Base-by-base conservation (phyloP, 2,113 vertebrate genomes). In the Tragelaphus scriptus region DNA sequence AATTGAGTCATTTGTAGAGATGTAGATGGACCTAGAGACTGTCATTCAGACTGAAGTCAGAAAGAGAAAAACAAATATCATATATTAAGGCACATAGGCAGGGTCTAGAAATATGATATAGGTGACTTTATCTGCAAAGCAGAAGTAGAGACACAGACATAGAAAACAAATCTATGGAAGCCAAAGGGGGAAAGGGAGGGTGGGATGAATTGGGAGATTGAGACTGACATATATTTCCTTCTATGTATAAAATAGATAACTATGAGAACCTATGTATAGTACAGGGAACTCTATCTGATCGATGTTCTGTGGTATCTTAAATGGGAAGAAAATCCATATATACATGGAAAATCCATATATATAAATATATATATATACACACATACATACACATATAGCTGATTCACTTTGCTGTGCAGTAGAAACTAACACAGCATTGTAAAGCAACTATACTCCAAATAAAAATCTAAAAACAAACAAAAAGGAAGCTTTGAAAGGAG, bases 321-420 rank as follows among this genome's bases (percentile, higher is more conserved):
- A 26, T 77, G 23, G 36, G 36, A 77, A 77, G 71, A 40, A 75
- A 75, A 75, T 44, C 21, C 71, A 44, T 71, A 40, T 71, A 40
- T 6, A 71, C 17, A 3, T 23, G n/a, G 19, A 36, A 71, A 71
- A 71, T 71, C 68, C 68, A 40, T 1, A 71, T 36, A 36, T 36
- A 71, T 23, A 36, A 17, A 21, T n/a, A n/a, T 5, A 68, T 5
- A 36, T 0, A 36, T 11, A 71, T 2, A 68, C 0, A n/a, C 10
- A 68, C 4, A 19, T 1, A 10, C 2, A 71, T 5, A 68, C 32
- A 71, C n/a, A 71, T 12, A 23, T 6, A 40, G 68, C n/a, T 40
- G 68, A 71, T 23, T 71, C 68, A 71, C 68, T 71, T 40, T 71
- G n/a, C n/a, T 71, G 68, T 40, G 19, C 68, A 36, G 10, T 12